Percentiles rank a stretch among this genome's conserved stretches.
Conservation (phyloP, 2,888 invertebrate species). For the Hypsopygia costalis region DNA sequence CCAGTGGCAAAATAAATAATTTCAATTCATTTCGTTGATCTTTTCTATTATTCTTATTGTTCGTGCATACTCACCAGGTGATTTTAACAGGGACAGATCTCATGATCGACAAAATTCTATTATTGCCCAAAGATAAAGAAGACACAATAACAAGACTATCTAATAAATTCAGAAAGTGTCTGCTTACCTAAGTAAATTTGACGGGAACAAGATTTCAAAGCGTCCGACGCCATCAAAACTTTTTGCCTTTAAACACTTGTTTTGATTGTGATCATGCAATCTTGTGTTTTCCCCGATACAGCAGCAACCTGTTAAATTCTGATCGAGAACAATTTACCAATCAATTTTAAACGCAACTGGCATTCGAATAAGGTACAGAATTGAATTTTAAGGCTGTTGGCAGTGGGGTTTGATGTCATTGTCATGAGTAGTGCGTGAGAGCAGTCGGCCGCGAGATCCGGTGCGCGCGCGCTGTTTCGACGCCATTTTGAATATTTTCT, state of each 20-base stretch:
- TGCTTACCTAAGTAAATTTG: not conserved
- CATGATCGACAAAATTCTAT: too few species aligned
- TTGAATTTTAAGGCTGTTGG: constrained; percentile 20
- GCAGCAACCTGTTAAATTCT: constrained; percentile 53
- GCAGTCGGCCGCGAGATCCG: constrained; percentile 63
- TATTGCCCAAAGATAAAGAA: too few species aligned
- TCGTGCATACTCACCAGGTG: too few species aligned
- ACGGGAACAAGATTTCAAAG: not conserved
- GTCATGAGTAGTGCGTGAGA: constrained; percentile 50
- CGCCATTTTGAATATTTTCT: constrained; percentile 35
- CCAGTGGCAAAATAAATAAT: too few species aligned
- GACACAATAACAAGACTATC: too few species aligned
- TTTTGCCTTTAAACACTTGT: constrained; percentile 12
- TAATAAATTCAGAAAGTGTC: too few species aligned
- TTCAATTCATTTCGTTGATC: too few species aligned
- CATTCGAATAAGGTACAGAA: constrained; percentile 24
- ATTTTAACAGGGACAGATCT: too few species aligned
- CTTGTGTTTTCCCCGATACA: constrained; percentile 57
- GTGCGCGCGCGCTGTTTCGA: constrained; percentile 41
- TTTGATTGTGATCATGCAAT: constrained; percentile 34
- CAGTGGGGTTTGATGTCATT: constrained; percentile 53
- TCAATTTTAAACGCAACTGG: constrained; percentile 24
- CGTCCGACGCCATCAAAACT: constrained; percentile 1
- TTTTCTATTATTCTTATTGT: too few species aligned
- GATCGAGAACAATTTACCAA: constrained; percentile 25